Evolutionary conservation across 2,888 invertebrate species (phyloP), one percentile per base, ranked within the genome.

Genomic region (Therioaphis trifolii): DNA sequence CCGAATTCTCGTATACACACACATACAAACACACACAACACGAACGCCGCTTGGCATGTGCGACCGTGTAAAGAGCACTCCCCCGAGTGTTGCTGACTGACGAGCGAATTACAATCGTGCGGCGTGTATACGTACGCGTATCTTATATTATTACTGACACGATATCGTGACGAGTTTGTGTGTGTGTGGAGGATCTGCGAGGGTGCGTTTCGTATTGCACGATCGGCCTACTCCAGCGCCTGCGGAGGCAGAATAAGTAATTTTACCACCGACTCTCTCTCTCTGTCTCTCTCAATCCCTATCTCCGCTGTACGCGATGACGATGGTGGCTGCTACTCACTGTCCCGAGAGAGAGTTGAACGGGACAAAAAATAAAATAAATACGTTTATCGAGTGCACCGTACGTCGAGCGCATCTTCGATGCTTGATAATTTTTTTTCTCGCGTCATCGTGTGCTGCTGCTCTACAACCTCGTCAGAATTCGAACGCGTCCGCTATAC

Each of bases 51-150:
- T 7, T 5, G 12, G 49, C 40, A 49, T 49, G 49, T 4, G 27
- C 18, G n/a, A 14, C 46, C 61, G 76, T 21, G 27, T 78, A 68
- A 78, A 78, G 78, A 68, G 68, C 78, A 68, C 78, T 78, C 78
- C 78, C 66, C 66, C 21, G 78, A 78, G 76, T 63, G 63, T 27
- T 15, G 27, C 49, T 46, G 78, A 49, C 78, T 78, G 78, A 78
- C 78, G 49, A 78, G 78, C 49, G 68, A 78, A 78, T 78, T 78
- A 68, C 66, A 15, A 52, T 66, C 46, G 40, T n/a, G 52, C 29
- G 63, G 49, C 78, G 61, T 29, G 27, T 40, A 55, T 52, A 72
- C 35, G 7, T 35, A 35, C 7, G 7, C 35, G 35, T 35, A 7
- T 35, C 35, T 66, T 29, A 18, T 11, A 66, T 21, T 52, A 24